Base-by-base conservation (phyloP, 2,888 invertebrate species). In the Hypolimnas misippus region DNA sequence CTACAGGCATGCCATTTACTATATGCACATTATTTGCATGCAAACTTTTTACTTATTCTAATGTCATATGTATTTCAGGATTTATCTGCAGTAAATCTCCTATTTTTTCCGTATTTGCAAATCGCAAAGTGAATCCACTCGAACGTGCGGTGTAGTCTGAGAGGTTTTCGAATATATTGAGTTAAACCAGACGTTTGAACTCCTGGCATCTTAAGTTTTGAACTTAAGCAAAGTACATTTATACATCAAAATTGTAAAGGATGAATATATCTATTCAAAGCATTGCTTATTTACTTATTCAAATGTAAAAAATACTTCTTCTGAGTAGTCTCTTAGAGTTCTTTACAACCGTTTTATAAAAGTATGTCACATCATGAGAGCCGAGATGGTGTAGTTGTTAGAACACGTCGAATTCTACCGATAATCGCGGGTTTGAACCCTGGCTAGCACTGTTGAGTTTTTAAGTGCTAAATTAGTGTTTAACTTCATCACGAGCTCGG, bases 141-240 rank as follows among this genome's bases (percentile, higher is more conserved):
- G 44, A 46, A 17, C 21, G 44, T 21, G 44, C 21, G 44, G 44
- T 46, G 44, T 46, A 46, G 44, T 44, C 66, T 57, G 68, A 64
- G 63, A 65, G 63, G 54, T 69, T 63, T 62, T 62, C 42, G 55
- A 65, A 67, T 59, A 52, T 44, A 53, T 59, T 53, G 58, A 44
- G 52, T 52, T 59, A 35, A 46, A 21, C 44, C 44, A 46, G 44
- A 46, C 19, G 21, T 21, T 46, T 46, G 19, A 12, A 46, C 44
- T 46, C 21, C 19, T 46, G 44, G 44, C 19, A 46, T 46, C 12
- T n/a, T 46, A 46, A 46, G 44, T 46, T 21, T 46, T 3, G 40
- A 14, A 40, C 40, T 40, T 16, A 14, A 40, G 21, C 19, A 4
- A 46, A 46, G 21, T 46, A 5, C 19, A n/a, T 38, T 3, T 38